These are phyloP conservation scores for Drosophila ercepeae DNA, from an alignment of 1,140 invertebrate genomes.

Conservation along the genomic window DNA sequence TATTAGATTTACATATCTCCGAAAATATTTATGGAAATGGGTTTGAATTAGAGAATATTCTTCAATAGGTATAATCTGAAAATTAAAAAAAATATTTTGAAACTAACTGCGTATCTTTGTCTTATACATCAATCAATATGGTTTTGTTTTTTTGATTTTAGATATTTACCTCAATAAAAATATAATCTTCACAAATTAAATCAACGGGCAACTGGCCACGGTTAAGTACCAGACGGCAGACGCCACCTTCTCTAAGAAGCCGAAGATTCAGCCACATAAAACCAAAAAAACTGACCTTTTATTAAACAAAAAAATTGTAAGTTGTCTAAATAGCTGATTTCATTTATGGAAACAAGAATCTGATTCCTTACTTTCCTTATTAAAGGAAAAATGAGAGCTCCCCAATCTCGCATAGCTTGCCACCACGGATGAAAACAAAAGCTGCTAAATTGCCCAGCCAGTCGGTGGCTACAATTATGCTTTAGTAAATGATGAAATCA, in stretches of 20 bases:
- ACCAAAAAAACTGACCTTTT: slow-evolving; percentile 86
- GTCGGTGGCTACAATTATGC: slow-evolving; percentile 88
- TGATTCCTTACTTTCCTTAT: too few relatives aligned
- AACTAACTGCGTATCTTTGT: too few relatives aligned
- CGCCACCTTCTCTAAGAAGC: slow-evolving; percentile 81
- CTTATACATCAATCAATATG: too few relatives aligned
- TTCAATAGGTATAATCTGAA: too few relatives aligned
- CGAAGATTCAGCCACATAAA: slow-evolving; percentile 83
- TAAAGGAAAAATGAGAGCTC: slow-evolving; percentile 84
- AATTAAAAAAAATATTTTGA: too few relatives aligned
- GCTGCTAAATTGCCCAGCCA: slow-evolving; percentile 89
- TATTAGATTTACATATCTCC: too few relatives aligned
- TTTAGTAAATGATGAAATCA: slow-evolving; percentile 86
- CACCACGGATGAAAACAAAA: slow-evolving; percentile 87
- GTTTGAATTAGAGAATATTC: too few relatives aligned
- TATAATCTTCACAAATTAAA: slow-evolving; percentile 81
- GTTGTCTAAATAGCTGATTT: too few relatives aligned
- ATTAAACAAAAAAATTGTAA: slow-evolving; percentile 88
- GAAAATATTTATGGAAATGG: too few relatives aligned
- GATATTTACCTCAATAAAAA: slow-evolving; percentile 83
- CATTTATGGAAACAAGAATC: too few relatives aligned
- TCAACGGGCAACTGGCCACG: slow-evolving; percentile 80
- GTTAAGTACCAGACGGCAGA: slow-evolving; percentile 83
- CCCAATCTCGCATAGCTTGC: slow-evolving; percentile 87
- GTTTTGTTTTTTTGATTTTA: too few relatives aligned